Evolutionary conservation across 2,888 invertebrate genomes (phyloP).

Genomic region (Conomelus anceps): DNA sequence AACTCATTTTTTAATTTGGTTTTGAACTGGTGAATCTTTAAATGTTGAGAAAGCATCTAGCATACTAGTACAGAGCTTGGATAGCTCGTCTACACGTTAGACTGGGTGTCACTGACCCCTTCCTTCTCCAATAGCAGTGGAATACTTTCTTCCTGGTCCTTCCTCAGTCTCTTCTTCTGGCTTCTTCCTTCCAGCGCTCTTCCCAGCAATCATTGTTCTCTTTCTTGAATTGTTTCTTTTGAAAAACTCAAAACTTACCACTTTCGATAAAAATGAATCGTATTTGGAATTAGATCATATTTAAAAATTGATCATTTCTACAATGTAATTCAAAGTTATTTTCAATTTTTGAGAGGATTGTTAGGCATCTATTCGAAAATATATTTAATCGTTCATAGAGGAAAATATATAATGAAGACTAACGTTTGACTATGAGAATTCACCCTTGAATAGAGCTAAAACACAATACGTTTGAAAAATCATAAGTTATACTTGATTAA

Average conservation of each 20-base stretch:
- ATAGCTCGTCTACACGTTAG: background rate
- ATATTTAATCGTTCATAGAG: no score
- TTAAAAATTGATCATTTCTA: no score
- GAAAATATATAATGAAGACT: no score
- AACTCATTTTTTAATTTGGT: background rate
- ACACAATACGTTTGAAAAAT: no score
- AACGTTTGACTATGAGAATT: no score
- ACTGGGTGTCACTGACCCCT: background rate
- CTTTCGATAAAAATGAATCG: no score
- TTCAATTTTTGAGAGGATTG: no score
- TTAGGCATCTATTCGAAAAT: no score
- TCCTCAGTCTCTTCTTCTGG: background rate
- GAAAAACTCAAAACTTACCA: background rate
- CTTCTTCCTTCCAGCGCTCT: background rate
- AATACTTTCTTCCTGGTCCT: background rate
- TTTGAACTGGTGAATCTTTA: background rate
- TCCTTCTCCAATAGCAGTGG: background rate
- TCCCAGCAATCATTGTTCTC: background rate
- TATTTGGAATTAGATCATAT: no score
- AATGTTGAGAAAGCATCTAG: background rate
- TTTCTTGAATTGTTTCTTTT: background rate
- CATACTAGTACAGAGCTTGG: background rate
- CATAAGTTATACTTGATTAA: no score
- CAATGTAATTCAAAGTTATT: no score
- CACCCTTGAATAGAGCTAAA: no score